These are phyloP conservation scores for Cremastobaeus sp. DNA, from an alignment of 2,888 invertebrate genomes.

Conservation along the genomic window DNA sequence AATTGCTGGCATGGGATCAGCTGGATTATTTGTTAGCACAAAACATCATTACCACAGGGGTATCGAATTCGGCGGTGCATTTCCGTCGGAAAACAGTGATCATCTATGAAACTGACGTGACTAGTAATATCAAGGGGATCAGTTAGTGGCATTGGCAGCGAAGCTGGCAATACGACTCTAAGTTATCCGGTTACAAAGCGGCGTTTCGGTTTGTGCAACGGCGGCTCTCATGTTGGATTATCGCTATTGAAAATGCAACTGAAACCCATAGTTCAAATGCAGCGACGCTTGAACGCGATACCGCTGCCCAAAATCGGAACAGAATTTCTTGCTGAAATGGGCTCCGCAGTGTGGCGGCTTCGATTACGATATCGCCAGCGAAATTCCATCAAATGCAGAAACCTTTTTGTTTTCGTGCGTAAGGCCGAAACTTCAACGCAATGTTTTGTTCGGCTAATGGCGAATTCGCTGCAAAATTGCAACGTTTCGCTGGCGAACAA, in stretches of 20 bases:
- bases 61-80: constrained; percentile 42
- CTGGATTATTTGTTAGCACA: constrained; percentile 15
- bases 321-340: constrained; percentile 57
- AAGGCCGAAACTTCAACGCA: constrained; percentile 14
- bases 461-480: constrained; percentile 10
- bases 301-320: constrained; percentile 62
- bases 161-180: constrained; percentile 70
- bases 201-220: constrained; percentile 69
- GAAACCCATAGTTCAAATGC: constrained; percentile 76
- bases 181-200: constrained; percentile 78
- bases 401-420: constrained; percentile 36
- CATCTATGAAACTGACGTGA: constrained; percentile 62
- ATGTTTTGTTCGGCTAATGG: constrained; percentile 21
- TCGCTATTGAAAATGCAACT: constrained; percentile 77
- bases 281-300: constrained; percentile 77
- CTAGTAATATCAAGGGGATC: constrained; percentile 62
- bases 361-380: constrained; percentile 43
- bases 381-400: constrained; percentile 51
- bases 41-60: constrained; percentile 42
- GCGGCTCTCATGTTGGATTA: constrained; percentile 71
- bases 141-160: constrained; percentile 57
- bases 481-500: constrained; percentile 7
- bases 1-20: background rate
- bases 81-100: constrained; percentile 59
- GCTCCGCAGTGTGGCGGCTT: constrained; percentile 55